A percentile compares a stretch with the other conserved stretches of the same genome.
Evolutionary conservation across 2,888 invertebrate genomes (phyloP).

Genomic region (Drosophila mimica): DNA sequence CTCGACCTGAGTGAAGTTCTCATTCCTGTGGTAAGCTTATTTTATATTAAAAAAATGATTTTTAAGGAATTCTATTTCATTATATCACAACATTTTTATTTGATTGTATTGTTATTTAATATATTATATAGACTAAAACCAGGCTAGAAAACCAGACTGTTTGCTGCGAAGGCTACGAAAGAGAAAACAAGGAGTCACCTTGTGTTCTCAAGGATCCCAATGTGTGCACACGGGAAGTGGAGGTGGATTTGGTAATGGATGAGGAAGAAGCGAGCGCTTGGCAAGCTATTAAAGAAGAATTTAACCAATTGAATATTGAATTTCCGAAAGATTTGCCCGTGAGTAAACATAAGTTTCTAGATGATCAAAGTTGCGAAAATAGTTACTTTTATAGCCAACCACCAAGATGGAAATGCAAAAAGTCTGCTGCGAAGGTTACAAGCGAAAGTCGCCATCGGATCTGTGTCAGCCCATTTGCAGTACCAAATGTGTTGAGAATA

Average conservation of each 20-base stretch:
- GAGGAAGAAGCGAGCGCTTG: accelerated
- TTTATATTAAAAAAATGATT: background rate
- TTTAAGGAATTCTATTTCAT: background rate
- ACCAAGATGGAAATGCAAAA: background rate
- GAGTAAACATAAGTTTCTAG: background rate
- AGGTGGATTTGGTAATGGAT: background rate
- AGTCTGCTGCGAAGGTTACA: conserved; percentile 46
- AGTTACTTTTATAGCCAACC: background rate
- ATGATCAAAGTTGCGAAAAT: background rate
- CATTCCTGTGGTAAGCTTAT: background rate
- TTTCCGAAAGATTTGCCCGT: background rate
- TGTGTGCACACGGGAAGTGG: conserved; percentile 31
- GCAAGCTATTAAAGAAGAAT: conserved; percentile 19
- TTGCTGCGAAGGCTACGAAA: conserved; percentile 45
- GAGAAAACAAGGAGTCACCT: background rate
- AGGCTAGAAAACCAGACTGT: conserved; percentile 1
- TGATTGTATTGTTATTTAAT: background rate
- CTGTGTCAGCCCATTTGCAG: conserved; percentile 56
- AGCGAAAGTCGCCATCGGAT: background rate
- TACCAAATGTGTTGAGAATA: conserved; percentile 58
- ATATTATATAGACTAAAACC: background rate
- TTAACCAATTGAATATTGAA: conserved; percentile 4
- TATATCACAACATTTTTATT: no score
- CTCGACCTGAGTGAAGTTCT: accelerated
- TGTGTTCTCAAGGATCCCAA: conserved; percentile 35